These are phyloP conservation scores for Phalanger gymnotis DNA, from an alignment of 2,797 vertebrate genomes.

Conservation along the genomic window DNA sequence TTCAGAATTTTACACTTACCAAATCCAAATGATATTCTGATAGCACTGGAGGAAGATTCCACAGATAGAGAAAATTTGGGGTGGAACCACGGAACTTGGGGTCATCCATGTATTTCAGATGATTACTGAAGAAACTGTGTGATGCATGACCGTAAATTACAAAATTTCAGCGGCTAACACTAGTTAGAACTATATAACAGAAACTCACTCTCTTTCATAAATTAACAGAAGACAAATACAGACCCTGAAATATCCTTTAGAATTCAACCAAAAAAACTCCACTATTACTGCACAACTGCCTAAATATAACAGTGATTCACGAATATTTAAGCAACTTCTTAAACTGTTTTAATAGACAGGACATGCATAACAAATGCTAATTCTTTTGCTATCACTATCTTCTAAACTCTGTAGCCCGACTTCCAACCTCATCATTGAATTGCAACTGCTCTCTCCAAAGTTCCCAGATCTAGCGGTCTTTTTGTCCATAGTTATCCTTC, in stretches of 20 bases:
- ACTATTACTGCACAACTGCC: not conserved
- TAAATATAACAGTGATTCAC: not conserved
- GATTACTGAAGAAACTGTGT: not conserved
- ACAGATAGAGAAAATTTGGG: not conserved
- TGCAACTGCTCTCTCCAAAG: not conserved
- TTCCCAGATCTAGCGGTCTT: not conserved
- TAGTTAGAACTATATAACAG: not conserved
- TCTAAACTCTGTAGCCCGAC: not conserved
- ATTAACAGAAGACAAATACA: not conserved
- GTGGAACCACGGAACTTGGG: not conserved
- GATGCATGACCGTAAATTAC: not conserved
- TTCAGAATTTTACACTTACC: not conserved
- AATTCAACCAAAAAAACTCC: not conserved
- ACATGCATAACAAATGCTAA: not conserved
- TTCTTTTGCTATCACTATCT: not conserved
- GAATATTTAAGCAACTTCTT: not conserved
- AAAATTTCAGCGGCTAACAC: not conserved
- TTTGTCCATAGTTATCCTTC: not conserved
- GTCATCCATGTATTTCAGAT: not conserved
- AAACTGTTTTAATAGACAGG: not conserved
- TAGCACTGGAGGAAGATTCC: not conserved
- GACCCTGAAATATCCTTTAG: not conserved
- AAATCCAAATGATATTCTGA: not conserved
- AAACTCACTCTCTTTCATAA: not conserved
- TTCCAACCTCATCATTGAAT: not conserved